Conservation (phyloP, 2,113 vertebrate species). For the Hydropotes inermis region DNA sequence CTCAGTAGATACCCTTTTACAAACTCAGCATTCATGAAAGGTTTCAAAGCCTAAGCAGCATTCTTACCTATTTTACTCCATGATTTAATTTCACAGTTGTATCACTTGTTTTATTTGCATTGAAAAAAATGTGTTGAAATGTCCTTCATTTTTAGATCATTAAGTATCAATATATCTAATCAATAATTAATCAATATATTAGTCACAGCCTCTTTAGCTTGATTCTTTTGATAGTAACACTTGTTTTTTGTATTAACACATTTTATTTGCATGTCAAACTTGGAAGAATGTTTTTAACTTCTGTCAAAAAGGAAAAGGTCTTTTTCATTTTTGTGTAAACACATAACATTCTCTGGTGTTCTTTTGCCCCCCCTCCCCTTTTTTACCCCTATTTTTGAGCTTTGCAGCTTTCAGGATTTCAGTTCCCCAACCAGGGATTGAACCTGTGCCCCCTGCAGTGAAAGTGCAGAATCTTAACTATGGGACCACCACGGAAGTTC, state of each 20-base stretch:
- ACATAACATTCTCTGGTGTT: not conserved
- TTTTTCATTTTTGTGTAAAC: constrained; percentile 6
- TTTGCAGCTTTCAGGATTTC: not conserved
- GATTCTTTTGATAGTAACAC: constrained; percentile 8
- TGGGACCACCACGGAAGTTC: not conserved
- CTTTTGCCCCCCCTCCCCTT: not conserved
- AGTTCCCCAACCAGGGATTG: not conserved
- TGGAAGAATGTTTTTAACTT: constrained; percentile 39
- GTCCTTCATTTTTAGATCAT: constrained; percentile 16
- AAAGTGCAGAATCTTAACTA: not conserved
- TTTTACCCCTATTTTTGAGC: not conserved
- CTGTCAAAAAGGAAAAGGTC: not conserved
- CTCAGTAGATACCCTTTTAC: not conserved
- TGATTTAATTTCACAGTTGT: not conserved
- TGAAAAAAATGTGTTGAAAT: constrained; percentile 1
- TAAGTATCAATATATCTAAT: not conserved
- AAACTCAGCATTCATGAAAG: not conserved
- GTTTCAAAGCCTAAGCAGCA: not conserved
- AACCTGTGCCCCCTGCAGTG: not conserved
- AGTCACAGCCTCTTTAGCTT: not conserved
- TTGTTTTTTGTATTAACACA: constrained; percentile 28
- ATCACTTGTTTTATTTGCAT: not conserved
- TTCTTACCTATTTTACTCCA: not conserved
- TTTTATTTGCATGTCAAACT: constrained; percentile 40
- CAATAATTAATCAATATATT: not conserved